Evolutionary conservation across 2,888 invertebrate species (phyloP).

Genomic region (Dastarcus helophoroides): DNA sequence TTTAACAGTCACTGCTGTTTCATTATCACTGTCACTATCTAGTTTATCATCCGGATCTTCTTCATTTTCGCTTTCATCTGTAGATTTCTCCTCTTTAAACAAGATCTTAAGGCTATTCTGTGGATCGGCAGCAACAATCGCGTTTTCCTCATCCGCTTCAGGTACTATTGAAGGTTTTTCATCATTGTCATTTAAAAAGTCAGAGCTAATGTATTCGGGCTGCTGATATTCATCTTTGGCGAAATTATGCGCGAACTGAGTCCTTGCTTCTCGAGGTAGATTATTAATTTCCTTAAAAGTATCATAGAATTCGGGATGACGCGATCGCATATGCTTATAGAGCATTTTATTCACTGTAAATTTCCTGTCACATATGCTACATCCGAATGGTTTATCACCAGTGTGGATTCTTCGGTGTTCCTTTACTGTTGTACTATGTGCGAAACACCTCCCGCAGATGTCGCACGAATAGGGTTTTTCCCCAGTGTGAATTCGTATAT

Average conservation of each 20-base stretch:
- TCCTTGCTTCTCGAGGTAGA: conserved; percentile 7
- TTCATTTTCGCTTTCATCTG: too few species aligned
- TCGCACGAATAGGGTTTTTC: conserved; percentile 30
- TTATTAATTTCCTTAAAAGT: conserved; percentile 19
- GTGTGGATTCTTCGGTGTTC: conserved; percentile 30
- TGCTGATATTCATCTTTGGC: conserved; percentile 10
- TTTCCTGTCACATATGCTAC: conserved; percentile 24
- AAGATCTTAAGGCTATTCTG: too few species aligned
- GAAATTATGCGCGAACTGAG: conserved; percentile 9
- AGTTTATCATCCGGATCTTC: too few species aligned
- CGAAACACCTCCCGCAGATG: conserved; percentile 27
- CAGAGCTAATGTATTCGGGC: conserved; percentile 8
- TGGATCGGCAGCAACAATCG: too few species aligned
- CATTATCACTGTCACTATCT: too few species aligned
- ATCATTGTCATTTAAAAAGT: conserved; percentile 1
- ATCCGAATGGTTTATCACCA: conserved; percentile 28
- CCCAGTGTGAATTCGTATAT: conserved; percentile 30
- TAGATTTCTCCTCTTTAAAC: too few species aligned
- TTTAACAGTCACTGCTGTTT: too few species aligned
- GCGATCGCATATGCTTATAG: conserved; percentile 27
- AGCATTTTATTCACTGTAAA: conserved; percentile 28
- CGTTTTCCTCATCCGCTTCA: conserved; percentile 7
- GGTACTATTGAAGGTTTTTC: conserved; percentile 7
- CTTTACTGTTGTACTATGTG: conserved; percentile 31
- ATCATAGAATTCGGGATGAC: conserved; percentile 25